Conservation (phyloP, 2,888 invertebrate species). For the Buathra laborator region DNA sequence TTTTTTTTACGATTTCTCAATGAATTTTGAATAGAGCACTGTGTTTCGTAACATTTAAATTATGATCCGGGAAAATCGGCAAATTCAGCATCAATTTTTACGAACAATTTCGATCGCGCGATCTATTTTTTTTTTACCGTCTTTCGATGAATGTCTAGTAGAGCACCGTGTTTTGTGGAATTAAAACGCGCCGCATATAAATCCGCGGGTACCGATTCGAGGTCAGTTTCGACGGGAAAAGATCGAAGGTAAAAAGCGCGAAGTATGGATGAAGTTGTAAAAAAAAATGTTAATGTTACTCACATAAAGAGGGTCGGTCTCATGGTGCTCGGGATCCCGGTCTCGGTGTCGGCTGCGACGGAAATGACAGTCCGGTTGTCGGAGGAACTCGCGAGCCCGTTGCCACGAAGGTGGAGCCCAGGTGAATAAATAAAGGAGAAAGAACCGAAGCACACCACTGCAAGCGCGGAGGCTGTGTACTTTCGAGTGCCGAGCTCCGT, state of each 20-base stretch:
- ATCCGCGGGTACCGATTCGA: no score
- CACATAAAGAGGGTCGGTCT: slow-evolving; percentile 78
- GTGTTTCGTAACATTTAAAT: no score
- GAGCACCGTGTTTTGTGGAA: no score
- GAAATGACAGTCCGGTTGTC: slow-evolving; percentile 70
- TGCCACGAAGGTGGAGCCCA: slow-evolving; percentile 76
- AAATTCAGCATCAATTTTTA: no score
- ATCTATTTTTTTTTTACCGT: no score
- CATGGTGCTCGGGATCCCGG: slow-evolving; percentile 74
- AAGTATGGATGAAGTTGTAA: neutral
- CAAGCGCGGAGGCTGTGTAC: slow-evolving; percentile 83
- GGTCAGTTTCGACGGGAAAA: neutral
- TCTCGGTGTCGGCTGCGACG: slow-evolving; percentile 70
- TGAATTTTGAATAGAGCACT: no score
- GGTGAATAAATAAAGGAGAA: slow-evolving; percentile 76
- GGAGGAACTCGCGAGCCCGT: slow-evolving; percentile 70
- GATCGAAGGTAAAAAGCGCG: neutral
- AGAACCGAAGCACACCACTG: slow-evolving; percentile 78
- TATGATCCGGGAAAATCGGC: no score
- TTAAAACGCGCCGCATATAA: no score
- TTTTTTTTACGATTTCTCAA: no score
- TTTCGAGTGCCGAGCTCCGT: slow-evolving; percentile 81
- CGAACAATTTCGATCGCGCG: no score
- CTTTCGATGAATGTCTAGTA: no score
- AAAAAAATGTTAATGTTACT: slow-evolving; percentile 67